Evolutionary conservation across 2,888 invertebrate genomes (phyloP), one percentile per base, ranked within the genome.

Genomic region (Scaptodrosophila latifasciaeformis): DNA sequence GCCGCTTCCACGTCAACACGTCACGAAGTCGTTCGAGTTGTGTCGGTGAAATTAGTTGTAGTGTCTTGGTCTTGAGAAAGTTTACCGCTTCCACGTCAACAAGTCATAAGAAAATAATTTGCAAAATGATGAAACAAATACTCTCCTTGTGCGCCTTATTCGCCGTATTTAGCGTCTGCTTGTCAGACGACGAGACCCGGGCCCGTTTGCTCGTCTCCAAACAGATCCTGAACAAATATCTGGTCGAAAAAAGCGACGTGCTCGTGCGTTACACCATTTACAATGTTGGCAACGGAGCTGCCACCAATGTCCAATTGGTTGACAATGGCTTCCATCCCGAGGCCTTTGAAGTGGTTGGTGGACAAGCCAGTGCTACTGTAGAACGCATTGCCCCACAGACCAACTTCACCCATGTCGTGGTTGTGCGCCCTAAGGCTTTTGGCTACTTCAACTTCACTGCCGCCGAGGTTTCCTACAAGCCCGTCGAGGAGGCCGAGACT

Each of bases 391-490:
- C 96, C 12, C 96, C 99, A 3, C 93, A 94, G 79, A 93, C 93
- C 10, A 99, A 99, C 87, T 94, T 96, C 2, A 93, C 96, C 1
- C 98, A 99, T 86, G 93, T 96, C 2, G 93, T 97, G 15, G 94
- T 99, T 5, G 92, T 99, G 9, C 89, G 94, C 61, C 98, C 99
- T 2, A 92, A 92, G 78, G 92, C 92, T 81, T 95, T 90, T 82
- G 99, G 99, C 24, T 95, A 96, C 86, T 98, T 96, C 89, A 99
- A 99, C 87, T 99, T 99, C 86, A 95, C 97, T 1, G 92, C 97
- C 47, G 99, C 99, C 60, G 95, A 96, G 87, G 90, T 97, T 51
- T 91, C 92, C 39, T 99, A 99, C 88, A 92, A 91, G 78, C 89
- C 93, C 40, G 91, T 92, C 59, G 97, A 97, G 87, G 96, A 96